Conservation (phyloP, 1,140 invertebrate species). For the Dendroctonus valens region DNA sequence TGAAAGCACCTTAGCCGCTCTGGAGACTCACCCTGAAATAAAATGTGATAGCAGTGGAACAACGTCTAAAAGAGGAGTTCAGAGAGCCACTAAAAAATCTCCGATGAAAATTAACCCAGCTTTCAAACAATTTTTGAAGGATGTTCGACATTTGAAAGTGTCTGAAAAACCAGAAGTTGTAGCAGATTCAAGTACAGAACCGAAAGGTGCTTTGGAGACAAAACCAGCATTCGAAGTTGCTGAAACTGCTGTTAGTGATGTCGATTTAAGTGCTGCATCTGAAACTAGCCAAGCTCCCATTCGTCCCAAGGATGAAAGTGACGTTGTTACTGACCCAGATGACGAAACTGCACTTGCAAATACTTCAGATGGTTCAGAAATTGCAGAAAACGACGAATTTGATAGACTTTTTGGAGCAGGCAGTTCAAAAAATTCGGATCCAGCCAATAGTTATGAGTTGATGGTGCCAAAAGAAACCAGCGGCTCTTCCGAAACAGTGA, state of each 20-base stretch:
- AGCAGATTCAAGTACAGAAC: not conserved
- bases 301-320: not conserved
- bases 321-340: conserved; percentile 3
- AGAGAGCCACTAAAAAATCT: conserved; percentile 11
- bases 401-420: conserved; percentile 31
- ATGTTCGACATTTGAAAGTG: conserved; percentile 14
- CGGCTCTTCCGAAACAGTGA: not conserved
- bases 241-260: not conserved
- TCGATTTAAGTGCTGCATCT: not conserved
- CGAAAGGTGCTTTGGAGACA: not conserved
- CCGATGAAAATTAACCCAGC: conserved; percentile 30
- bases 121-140: conserved; percentile 30
- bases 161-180: conserved; percentile 3
- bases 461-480: not conserved
- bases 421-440: not conserved
- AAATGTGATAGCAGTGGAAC: too few relatives aligned
- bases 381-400: conserved; percentile 24
- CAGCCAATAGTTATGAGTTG: too few relatives aligned
- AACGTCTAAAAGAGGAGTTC: not conserved
- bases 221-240: not conserved
- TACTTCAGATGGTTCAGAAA: not conserved
- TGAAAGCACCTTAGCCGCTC: too few relatives aligned
- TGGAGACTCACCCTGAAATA: too few relatives aligned
- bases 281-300: not conserved
- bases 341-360: conserved; percentile 4